These are phyloP conservation scores for Tonatia bakeri DNA, from an alignment of 2,113 vertebrate genomes.

Conservation along the genomic window DNA sequence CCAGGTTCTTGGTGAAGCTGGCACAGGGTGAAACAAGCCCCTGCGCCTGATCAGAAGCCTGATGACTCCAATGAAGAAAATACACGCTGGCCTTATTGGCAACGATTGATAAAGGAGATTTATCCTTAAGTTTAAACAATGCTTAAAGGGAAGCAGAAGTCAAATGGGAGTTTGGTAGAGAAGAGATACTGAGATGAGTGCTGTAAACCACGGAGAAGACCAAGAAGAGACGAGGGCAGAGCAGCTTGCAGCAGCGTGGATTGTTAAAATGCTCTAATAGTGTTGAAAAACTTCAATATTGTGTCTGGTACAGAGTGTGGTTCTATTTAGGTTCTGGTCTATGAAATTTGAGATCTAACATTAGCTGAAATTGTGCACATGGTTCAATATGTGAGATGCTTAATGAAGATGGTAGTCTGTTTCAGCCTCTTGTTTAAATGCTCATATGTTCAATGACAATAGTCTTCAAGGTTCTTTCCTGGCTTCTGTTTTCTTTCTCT, in stretches of 20 bases:
- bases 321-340: not conserved
- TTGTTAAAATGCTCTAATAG: not conserved
- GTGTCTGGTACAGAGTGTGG: not conserved
- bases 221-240: not conserved
- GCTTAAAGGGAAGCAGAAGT: not conserved
- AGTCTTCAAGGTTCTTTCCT: not conserved
- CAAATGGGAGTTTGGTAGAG: not conserved
- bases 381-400: not conserved
- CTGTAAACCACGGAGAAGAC: not conserved
- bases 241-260: not conserved
- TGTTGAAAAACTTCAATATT: not conserved
- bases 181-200: not conserved
- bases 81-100: not conserved
- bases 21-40: not conserved
- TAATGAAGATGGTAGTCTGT: not conserved
- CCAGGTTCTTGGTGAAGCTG: not conserved
- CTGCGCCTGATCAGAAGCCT: not conserved
- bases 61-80: not conserved
- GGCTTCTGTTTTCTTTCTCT: not conserved
- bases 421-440: slow-evolving; percentile 32
- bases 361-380: not conserved
- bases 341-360: not conserved
- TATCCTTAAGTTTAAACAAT: not conserved
- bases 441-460: not conserved
- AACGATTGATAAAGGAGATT: not conserved